Conservation (phyloP, 2,888 invertebrate genomes). For the Cheiracanthium punctorium region DNA sequence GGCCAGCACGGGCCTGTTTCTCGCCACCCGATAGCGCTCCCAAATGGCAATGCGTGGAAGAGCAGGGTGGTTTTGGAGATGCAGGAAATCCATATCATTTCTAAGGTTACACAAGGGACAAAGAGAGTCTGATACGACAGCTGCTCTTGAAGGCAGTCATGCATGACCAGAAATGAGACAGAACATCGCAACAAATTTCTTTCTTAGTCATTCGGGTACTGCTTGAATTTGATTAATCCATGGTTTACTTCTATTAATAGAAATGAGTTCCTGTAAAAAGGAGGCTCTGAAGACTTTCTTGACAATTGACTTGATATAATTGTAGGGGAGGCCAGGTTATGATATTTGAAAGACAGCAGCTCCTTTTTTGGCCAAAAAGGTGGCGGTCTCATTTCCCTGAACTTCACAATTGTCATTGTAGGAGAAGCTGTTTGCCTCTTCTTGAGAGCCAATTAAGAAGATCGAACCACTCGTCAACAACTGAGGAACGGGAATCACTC, state of each 20-base stretch:
- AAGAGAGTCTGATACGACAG: background rate
- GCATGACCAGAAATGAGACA: background rate
- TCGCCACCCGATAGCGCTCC: background rate
- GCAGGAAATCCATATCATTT: background rate
- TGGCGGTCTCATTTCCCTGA: background rate
- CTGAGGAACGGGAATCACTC: background rate
- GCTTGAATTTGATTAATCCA: background rate
- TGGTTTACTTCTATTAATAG: background rate
- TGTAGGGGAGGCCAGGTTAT: background rate
- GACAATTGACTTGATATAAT: background rate
- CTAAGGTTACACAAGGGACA: background rate
- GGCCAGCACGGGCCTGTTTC: background rate
- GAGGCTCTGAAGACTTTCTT: background rate
- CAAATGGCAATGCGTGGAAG: background rate
- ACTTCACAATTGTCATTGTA: background rate
- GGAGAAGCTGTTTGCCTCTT: background rate
- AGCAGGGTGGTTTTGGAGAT: background rate
- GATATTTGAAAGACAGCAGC: background rate
- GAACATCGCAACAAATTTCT: background rate
- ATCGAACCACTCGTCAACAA: background rate
- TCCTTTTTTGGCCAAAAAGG: background rate
- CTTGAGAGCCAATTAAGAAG: background rate
- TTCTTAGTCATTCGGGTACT: background rate
- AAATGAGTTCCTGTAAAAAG: constrained; percentile 2
- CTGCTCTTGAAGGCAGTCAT: background rate